Evolutionary conservation across 2,888 invertebrate genomes (phyloP).

Genomic region (Chydorus sphaericus): DNA sequence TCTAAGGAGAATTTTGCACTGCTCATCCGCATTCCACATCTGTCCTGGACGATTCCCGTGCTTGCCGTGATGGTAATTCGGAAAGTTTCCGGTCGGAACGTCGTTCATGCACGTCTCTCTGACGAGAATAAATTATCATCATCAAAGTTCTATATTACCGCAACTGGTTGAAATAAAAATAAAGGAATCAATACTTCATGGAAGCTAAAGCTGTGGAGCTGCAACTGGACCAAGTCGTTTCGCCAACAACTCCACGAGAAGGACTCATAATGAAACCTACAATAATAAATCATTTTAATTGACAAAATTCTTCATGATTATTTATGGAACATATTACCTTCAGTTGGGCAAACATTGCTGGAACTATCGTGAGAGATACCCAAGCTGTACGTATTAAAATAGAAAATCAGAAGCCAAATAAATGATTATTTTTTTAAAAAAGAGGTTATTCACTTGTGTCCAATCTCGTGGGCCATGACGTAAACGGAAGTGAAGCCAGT

Average conservation of each 20-base stretch:
- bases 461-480: conserved; percentile 68
- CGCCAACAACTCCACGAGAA: conserved; percentile 58
- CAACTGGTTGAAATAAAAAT: not conserved
- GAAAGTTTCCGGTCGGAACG: conserved; percentile 33
- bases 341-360: conserved; percentile 53
- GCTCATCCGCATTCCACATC: conserved; percentile 53
- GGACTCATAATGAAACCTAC: conserved; percentile 60
- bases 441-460: conserved; percentile 47
- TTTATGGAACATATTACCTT: conserved; percentile 29
- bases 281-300: not conserved
- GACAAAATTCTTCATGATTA: not conserved
- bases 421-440: not conserved
- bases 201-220: conserved; percentile 49
- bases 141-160: not conserved
- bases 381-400: conserved; percentile 35
- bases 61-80: conserved; percentile 42
- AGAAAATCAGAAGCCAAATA: not conserved
- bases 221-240: conserved; percentile 61
- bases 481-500: conserved; percentile 72
- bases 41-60: conserved; percentile 50
- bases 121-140: not conserved
- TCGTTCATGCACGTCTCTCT: conserved; percentile 50
- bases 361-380: conserved; percentile 68
- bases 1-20: conserved; percentile 53
- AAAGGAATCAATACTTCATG: conserved; percentile 41